Conservation (phyloP, 2,797 vertebrate genomes). For the Karalla daura region DNA sequence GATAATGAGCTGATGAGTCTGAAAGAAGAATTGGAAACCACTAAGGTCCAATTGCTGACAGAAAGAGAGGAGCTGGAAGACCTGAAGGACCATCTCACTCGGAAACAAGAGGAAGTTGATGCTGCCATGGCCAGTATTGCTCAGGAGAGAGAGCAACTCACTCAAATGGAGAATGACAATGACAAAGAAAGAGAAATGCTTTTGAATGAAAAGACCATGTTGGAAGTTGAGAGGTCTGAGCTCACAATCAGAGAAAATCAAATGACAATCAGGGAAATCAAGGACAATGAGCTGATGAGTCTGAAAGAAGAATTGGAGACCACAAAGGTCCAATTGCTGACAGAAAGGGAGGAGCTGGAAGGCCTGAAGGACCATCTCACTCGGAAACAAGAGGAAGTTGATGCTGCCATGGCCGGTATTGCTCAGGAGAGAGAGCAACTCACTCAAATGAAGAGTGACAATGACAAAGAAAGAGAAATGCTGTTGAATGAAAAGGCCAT, state of each 20-base stretch:
- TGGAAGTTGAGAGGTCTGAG: not conserved
- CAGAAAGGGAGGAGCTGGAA: too few relatives aligned
- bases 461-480: too few relatives aligned
- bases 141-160: not conserved
- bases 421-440: too few relatives aligned
- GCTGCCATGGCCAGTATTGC: not conserved
- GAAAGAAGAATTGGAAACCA: not conserved
- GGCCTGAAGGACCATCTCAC: too few relatives aligned
- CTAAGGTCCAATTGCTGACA: not conserved
- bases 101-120: not conserved
- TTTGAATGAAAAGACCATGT: not conserved
- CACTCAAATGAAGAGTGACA: too few relatives aligned
- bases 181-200: not conserved
- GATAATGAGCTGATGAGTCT: not conserved
- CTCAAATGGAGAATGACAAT: not conserved
- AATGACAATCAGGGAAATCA: too few relatives aligned
- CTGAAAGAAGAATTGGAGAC: too few relatives aligned
- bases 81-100: not conserved
- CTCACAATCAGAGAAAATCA: not conserved
- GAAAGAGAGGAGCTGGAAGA: constrained; percentile 2
- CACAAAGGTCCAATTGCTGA: too few relatives aligned
- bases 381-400: too few relatives aligned
- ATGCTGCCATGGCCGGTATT: too few relatives aligned
- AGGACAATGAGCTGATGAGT: too few relatives aligned
- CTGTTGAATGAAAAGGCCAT: too few relatives aligned